phyloP scores from a whole-genome alignment of 1,140 invertebrate genomes.

The Mycetomoellerius zeteki region DNA sequence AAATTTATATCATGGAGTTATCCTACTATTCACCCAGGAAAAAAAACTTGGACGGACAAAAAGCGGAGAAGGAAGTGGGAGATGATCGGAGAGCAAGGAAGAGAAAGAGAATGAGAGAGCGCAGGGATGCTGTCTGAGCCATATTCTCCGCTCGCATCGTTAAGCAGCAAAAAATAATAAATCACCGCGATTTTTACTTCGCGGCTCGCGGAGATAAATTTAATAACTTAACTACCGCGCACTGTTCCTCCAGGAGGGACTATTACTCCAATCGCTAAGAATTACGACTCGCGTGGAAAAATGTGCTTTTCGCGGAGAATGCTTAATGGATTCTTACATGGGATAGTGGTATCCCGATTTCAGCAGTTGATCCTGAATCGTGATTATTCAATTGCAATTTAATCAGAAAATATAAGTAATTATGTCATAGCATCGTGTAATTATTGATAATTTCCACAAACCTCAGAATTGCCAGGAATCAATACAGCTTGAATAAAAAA shows the following conservation, averaged over 20 bases:
- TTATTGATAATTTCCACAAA: not conserved
- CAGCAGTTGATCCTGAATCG: not conserved
- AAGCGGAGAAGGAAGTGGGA: conserved; percentile 32
- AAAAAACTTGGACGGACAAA: conserved; percentile 63
- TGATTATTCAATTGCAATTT: not conserved
- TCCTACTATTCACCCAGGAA: conserved; percentile 50
- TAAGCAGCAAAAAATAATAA: conserved; percentile 86
- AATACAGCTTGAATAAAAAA: not conserved
- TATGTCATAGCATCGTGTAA: not conserved
- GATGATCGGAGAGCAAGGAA: conserved; percentile 13
- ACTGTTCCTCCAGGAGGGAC: conserved; percentile 65
- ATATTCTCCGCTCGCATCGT: conserved; percentile 84
- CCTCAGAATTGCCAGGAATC: not conserved
- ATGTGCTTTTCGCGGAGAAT: conserved; percentile 39
- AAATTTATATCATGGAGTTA: conserved; percentile 71
- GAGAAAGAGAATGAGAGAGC: conserved; percentile 4
- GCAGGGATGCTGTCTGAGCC: conserved; percentile 61
- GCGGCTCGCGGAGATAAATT: conserved; percentile 83
- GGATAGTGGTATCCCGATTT: not conserved
- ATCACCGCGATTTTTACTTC: conserved; percentile 81
- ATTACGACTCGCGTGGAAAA: conserved; percentile 51
- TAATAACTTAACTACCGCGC: conserved; percentile 83
- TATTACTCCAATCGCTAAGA: conserved; percentile 49
- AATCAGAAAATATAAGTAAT: not conserved
- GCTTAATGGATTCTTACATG: conserved; percentile 44